Base-by-base conservation (phyloP, 1,140 invertebrate species). In the Brachionus rotundiformis region DNA sequence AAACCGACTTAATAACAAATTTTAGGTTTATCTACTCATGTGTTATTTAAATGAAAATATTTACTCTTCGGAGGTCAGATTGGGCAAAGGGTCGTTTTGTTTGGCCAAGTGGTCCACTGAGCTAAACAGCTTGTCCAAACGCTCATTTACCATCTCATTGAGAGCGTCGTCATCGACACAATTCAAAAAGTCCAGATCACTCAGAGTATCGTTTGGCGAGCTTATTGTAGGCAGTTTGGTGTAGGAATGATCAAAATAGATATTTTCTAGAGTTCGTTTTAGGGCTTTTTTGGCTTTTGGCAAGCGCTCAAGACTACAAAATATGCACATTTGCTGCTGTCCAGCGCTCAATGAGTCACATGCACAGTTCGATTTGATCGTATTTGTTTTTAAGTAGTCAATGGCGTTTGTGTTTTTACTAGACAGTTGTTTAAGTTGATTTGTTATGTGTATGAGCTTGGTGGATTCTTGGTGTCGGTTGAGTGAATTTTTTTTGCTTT, bases 231-330 rank as follows among this genome's bases (percentile, higher is more conserved):
- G 68, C 4, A 44, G 11, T 73, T 44, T 73, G 11, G 39, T 44
- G 44, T 73, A 73, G 41, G 68, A 44, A 73, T 73, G 68, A 25
- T 73, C 33, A 44, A 73, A 25, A 44, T 44, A 44, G 10, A 73
- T 44, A 29, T 11, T n/a, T 39, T 73, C 23, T 23, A 44, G 3
- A 3, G 16, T 73, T 23, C 25, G n/a, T 19, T 73, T 73, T 27
- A 16, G 27, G 5, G 0, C 25, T 29, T 71, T 71, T 3, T 71
- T 71, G 3, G 29, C 4, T 39, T 16, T 39, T 4, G 65, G 11
- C 33, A 71, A 27, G 2, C 13, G 11, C 8, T 68, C 31, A 2
- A 19, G 2, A 41, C 29, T 25, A 10, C 39, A 44, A 44, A 44
- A 13, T 25, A 13, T 23, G 13, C 39, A 44, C 23, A 19, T 44